These are phyloP conservation scores for Vombatus ursinus DNA, from an alignment of 2,113 vertebrate genomes.

Conservation along the genomic window DNA sequence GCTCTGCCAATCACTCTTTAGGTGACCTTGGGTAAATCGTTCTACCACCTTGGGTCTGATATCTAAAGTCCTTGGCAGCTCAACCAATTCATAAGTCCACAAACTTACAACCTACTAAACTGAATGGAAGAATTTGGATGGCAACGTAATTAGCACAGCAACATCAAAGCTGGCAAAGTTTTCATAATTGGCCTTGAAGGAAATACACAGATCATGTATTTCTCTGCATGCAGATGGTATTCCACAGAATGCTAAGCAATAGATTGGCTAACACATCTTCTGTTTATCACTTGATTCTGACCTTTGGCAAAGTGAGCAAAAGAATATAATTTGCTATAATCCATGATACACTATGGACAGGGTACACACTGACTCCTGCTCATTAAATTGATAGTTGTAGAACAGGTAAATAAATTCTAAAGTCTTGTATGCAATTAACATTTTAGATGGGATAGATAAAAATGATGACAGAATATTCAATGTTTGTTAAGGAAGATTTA, in stretches of 20 bases:
- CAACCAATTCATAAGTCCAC: neutral
- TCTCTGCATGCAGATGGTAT: neutral
- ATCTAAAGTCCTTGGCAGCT: neutral
- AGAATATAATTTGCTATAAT: neutral
- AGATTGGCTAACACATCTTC: neutral
- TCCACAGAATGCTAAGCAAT: neutral
- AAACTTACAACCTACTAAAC: neutral
- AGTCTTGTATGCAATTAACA: conserved; percentile 37
- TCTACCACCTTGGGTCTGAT: neutral
- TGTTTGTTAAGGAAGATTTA: conserved; percentile 24
- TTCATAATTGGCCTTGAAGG: neutral
- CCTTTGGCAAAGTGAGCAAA: conserved; percentile 18
- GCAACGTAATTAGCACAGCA: neutral
- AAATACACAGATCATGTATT: neutral
- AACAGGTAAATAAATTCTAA: conserved; percentile 52
- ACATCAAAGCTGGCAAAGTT: neutral
- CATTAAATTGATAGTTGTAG: conserved; percentile 32
- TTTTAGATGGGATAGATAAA: conserved; percentile 30
- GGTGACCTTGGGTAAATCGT: neutral
- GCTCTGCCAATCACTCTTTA: neutral
- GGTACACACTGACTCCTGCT: neutral
- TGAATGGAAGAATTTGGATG: neutral
- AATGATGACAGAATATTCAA: conserved; percentile 25
- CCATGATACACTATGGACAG: neutral
- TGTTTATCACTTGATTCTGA: neutral